phyloP scores from a whole-genome alignment of 2,113 vertebrate species.

The Raphicerus campestris region DNA sequence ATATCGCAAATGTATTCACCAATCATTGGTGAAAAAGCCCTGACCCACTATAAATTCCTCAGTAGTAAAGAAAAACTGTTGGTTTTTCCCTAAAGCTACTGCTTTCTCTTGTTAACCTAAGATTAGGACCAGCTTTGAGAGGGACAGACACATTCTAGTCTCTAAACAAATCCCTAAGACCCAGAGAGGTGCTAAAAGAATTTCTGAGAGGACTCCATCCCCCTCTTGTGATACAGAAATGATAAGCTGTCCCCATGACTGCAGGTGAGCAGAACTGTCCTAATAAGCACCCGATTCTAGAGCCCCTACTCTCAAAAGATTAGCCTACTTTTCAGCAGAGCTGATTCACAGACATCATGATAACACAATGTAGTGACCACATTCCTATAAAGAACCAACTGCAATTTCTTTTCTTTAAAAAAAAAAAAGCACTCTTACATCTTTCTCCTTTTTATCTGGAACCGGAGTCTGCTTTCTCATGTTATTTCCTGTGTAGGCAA shows the following conservation, averaged over 20 bases:
- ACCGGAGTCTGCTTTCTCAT: conserved; percentile 98
- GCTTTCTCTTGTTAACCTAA: neutral
- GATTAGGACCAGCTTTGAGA: neutral
- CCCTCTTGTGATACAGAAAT: neutral
- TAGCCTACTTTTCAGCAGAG: neutral
- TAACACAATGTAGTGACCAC: neutral
- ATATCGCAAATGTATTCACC: neutral
- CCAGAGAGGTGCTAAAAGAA: neutral
- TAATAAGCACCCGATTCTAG: neutral
- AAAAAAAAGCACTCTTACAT: conserved; percentile 85
- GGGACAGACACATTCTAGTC: neutral
- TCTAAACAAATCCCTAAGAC: neutral
- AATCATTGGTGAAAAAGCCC: neutral
- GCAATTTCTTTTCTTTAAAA: neutral
- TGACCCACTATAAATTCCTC: neutral
- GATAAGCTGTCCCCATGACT: neutral
- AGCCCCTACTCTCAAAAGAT: neutral
- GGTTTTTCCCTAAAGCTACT: neutral
- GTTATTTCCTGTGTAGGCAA: conserved; percentile 98
- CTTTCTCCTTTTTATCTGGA: conserved; percentile 97
- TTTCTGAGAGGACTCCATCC: neutral
- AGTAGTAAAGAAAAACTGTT: neutral
- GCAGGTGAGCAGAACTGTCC: neutral
- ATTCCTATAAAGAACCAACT: conserved; percentile 20
- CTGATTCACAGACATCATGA: neutral